These are phyloP conservation scores for Phragmatobia fuliginosa DNA, from an alignment of 2,888 invertebrate species.

Conservation along the genomic window DNA sequence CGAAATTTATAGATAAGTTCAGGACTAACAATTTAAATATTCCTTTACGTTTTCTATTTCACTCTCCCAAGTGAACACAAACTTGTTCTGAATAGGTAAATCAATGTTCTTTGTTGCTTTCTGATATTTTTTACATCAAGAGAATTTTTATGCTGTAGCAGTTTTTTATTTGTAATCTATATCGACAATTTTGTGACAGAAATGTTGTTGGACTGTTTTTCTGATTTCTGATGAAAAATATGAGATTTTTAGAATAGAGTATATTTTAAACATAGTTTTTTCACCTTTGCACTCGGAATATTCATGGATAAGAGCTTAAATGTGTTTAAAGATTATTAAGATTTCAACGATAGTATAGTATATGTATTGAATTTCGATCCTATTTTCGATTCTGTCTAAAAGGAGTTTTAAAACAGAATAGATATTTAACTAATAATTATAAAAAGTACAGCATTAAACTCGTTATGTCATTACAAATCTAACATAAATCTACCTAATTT, in stretches of 20 bases:
- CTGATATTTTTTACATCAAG: conserved; percentile 53
- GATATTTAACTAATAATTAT: not conserved
- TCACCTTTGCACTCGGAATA: not conserved
- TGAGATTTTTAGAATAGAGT: not conserved
- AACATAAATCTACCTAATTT: not conserved
- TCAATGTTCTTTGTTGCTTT: conserved; percentile 59
- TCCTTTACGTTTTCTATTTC: conserved; percentile 63
- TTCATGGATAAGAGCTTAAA: not conserved
- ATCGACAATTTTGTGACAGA: conserved; percentile 41
- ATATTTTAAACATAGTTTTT: not conserved
- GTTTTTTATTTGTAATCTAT: conserved; percentile 49
- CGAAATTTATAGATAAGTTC: conserved; percentile 76
- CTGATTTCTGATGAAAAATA: conserved; percentile 3
- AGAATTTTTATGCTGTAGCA: conserved; percentile 43
- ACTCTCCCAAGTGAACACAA: conserved; percentile 52
- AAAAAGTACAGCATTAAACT: not conserved
- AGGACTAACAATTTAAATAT: conserved; percentile 65
- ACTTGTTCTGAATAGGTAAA: conserved; percentile 60
- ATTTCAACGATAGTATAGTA: not conserved
- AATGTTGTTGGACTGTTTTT: conserved; percentile 45
- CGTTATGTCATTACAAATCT: not conserved
- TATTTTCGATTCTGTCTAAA: not conserved
- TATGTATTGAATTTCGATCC: not conserved
- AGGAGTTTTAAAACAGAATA: too few relatives aligned
- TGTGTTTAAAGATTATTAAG: not conserved